Base-by-base conservation (phyloP, 2,888 invertebrate genomes). In the Drosophila peninsularis region DNA sequence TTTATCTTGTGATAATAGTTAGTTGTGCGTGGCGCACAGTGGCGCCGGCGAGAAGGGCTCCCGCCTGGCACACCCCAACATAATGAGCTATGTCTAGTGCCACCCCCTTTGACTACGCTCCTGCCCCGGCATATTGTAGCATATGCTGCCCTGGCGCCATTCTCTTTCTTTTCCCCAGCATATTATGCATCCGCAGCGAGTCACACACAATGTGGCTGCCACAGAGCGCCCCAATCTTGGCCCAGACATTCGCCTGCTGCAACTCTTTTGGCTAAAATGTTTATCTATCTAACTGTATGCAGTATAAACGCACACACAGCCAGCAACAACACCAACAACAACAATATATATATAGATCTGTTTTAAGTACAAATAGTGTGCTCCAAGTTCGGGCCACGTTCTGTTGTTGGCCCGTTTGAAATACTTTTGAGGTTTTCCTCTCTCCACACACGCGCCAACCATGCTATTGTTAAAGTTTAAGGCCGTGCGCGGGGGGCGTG, bases 1-100 rank as follows among this genome's bases (percentile, higher is more conserved):
- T 84, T 84, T 84, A 84, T 84, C 83, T 86, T 88, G 58, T 64
- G 87, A 88, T 84, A 88, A 84, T 84, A 88, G 83, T 83, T 75
- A 80, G 87, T 78, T 86, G 83, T 83, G 75, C 67, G 49, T 63
- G 49, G 24, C 62, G 24, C 17, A 3, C 71, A 66, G 78, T 41
- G 78, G 64, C 62, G 71, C 54, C 50, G 1, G 13, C 21, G 3
- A 4, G 39, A 53, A 11, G 47, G 64, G 56, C n/a, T 47, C 17
- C 30, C 7, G 4, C 17, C 19, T 27, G 13, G 9, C 27, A 5
- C n/a, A 13, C 58, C 44, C 44, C 30, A 44, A 6, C 27, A 21
- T 36, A 56, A 47, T 45, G 32, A 47, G 34, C 24, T 17, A 13
- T 47, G 42, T 4, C 14, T 24, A 13, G 11, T 30, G 17, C 14